Base-by-base conservation (phyloP, 2,888 invertebrate species). In the Chrysodeixis includens region DNA sequence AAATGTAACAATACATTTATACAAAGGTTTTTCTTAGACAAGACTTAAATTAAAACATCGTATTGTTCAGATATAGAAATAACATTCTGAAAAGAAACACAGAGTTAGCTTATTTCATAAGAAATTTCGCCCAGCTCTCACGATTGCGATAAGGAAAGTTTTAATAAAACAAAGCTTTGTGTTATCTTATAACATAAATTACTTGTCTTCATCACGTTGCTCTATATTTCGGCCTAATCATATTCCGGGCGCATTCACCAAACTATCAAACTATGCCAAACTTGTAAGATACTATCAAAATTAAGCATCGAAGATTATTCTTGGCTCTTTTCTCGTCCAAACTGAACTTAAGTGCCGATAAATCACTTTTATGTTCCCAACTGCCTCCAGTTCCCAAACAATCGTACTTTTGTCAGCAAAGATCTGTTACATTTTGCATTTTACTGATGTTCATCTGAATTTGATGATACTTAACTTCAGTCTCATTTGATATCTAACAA, bases 301-400 rank as follows among this genome's bases (percentile, higher is more conserved):
- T 83, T 85, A 86, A 84, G 81, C 71, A 70, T 57, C 62, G 12
- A 72, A 75, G 76, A 83, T 83, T 84, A 86, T 82, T 82, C 83
- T 83, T 77, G 74, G 71, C 78, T 70, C 79, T 75, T 81, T 71
- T 82, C 78, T 81, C 79, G 75, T 71, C 78, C 63, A 61, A 72
- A 80, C 82, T 85, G 82, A 82, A 84, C 78, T 81, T 83, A 89
- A 88, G 86, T 82, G 78, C 68, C 79, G 64, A 88, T 89, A 86
- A 89, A 88, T 89, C 86, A 84, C 68, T 68, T 79, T 79, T 71
- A 81, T 74, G 68, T 69, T 59, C 67, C 14, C 65, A 68, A 78
- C 63, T 69, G 79, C 61, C 60, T 71, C 66, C 69, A 69, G 58
- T 69, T 70, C 49, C 56, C 73, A 64, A 75, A 71, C 75, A 75